Evolutionary conservation across 2,888 invertebrate genomes (phyloP), one percentile per base, ranked within the genome.

Genomic region (Pinctada fucata): DNA sequence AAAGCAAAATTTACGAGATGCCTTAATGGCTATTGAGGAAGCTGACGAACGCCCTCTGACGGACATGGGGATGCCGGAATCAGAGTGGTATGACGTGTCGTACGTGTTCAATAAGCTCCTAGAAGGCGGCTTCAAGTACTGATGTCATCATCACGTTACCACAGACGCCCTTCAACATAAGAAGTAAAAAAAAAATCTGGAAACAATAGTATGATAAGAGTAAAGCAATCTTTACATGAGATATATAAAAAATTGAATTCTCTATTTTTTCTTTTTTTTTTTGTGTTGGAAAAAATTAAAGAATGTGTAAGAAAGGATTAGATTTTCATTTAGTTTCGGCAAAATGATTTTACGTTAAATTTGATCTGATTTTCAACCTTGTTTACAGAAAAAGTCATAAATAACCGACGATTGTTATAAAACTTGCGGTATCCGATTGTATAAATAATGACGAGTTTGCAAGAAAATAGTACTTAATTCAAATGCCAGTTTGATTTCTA

Each of bases 31-130:
- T 1, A 86, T 86, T 5, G 75, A 84, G 31, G 85, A 87, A 64
- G 89, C 88, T 45, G 90, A 90, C 78, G 87, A 89, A 82, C 76
- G 89, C 13, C 87, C 88, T 0, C 80, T 90, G 64, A 80, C 85
- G 72, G 85, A 83, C 73, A 83, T 90, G 78, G 88, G 88, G 65
- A 90, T 90, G 90, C 88, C 89, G 3, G 87, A 88, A 48, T 84
- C 87, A 45, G 86, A 87, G 31, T 90, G 90, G 90, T 88, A 86
- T 72, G 88, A 89, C 76, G 87, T 88, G 48, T 81, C 85, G 67
- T 84, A 76, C 74, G 83, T 87, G 78, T 80, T 89, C 58, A 84
- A 86, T 52, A 81, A 83, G 74, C 80, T 89, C n/a, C 76, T 85
- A 13, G 83, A 88, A 70, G 86, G 87, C 31, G 89, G 89, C 58